These are phyloP conservation scores for Camelus bactrianus DNA, from an alignment of 2,113 vertebrate genomes.

Conservation along the genomic window DNA sequence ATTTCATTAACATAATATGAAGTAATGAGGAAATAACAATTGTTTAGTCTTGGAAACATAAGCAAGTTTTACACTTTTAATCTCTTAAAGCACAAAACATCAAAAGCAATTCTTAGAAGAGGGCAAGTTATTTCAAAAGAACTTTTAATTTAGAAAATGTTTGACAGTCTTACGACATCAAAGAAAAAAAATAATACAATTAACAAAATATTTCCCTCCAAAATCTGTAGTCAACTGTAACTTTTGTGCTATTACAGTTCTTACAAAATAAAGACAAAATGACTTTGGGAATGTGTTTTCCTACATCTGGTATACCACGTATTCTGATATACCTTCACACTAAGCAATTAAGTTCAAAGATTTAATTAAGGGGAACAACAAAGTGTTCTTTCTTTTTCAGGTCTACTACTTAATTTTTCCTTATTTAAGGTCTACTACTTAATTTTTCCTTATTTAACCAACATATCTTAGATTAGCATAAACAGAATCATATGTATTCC, in stretches of 20 bases:
- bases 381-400: conserved; percentile 37
- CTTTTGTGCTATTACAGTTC: not conserved
- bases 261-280: conserved; percentile 17
- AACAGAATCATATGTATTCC: not conserved
- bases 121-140: not conserved
- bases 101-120: conserved; percentile 28
- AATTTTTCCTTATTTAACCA: conserved; percentile 43
- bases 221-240: not conserved
- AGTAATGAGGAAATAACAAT: conserved; percentile 20
- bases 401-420: conserved; percentile 30
- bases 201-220: conserved; percentile 17
- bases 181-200: conserved; percentile 22
- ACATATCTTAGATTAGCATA: conserved; percentile 40
- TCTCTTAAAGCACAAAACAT: conserved; percentile 42
- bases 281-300: not conserved
- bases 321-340: not conserved
- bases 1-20: conserved; percentile 5
- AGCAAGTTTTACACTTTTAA: not conserved
- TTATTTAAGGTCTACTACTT: conserved; percentile 1
- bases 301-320: not conserved
- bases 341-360: conserved; percentile 8
- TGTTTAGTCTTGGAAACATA: not conserved
- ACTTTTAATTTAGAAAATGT: conserved; percentile 34
- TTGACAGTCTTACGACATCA: not conserved
- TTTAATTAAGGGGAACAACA: not conserved